phyloP scores from a whole-genome alignment of 2,888 invertebrate species.

The Lypha dubia region DNA sequence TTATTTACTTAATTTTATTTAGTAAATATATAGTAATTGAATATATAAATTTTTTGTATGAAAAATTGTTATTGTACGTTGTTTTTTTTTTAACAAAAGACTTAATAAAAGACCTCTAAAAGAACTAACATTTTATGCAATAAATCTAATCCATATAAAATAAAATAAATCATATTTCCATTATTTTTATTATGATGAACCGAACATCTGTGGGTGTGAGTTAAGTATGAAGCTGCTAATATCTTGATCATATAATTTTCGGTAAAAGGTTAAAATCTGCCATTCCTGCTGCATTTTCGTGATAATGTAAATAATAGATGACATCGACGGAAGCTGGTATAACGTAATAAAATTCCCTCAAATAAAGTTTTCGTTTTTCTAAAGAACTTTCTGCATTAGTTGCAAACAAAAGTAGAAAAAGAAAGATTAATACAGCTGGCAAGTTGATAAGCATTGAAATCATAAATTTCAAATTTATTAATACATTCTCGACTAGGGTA shows the following conservation, averaged over 20 bases:
- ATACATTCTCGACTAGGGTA: no score
- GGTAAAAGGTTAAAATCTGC: no score
- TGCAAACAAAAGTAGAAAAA: no score
- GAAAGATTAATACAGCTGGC: no score
- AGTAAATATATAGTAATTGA: constrained; percentile 33
- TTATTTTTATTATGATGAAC: neutral
- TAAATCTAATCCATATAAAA: neutral
- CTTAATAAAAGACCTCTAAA: neutral
- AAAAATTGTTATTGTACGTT: neutral
- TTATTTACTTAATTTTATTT: constrained; percentile 46
- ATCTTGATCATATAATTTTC: neutral
- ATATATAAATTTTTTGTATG: constrained; percentile 17
- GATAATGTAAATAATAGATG: neutral
- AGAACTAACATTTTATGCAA: neutral
- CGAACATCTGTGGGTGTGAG: neutral
- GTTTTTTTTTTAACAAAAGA: neutral
- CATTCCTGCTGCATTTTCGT: neutral
- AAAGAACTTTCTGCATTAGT: no score
- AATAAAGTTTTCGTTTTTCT: no score
- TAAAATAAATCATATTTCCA: neutral
- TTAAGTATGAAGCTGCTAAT: neutral
- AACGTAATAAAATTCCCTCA: no score
- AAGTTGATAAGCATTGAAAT: no score
- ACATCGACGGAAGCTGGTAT: neutral
- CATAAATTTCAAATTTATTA: no score